These are phyloP conservation scores for Orthosia gothica DNA, from an alignment of 2,888 invertebrate genomes.

Conservation along the genomic window DNA sequence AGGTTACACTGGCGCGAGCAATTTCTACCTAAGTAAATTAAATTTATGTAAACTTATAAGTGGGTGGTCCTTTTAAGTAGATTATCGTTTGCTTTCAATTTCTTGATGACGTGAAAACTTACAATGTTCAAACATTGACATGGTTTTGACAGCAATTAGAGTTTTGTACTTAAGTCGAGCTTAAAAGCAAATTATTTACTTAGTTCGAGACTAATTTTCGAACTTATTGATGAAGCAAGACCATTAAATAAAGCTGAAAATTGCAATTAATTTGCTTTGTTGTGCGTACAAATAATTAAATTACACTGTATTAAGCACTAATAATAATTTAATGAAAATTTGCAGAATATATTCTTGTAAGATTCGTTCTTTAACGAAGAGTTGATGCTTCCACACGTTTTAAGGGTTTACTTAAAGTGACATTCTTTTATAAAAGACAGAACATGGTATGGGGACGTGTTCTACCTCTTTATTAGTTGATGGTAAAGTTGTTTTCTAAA, in stretches of 20 bases:
- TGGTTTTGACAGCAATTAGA: conserved; percentile 26
- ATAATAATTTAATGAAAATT: not conserved
- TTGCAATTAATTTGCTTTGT: conserved; percentile 8
- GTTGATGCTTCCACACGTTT: not conserved
- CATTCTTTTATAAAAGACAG: too few species aligned
- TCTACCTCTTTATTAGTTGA: not conserved
- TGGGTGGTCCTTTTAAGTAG: conserved; percentile 40
- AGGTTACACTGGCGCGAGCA: conserved; percentile 49
- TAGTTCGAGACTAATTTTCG: conserved; percentile 8
- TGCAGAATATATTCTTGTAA: not conserved
- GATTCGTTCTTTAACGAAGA: not conserved
- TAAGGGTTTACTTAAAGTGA: not conserved
- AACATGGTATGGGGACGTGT: too few species aligned
- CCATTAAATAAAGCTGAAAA: not conserved
- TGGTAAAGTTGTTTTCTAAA: not conserved
- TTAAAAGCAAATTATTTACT: conserved; percentile 7
- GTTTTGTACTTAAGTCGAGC: conserved; percentile 20
- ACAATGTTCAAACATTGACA: conserved; percentile 34
- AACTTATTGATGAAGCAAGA: not conserved
- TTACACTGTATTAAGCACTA: not conserved
- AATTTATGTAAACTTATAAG: conserved; percentile 59
- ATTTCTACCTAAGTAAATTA: conserved; percentile 63
- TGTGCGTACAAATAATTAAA: conserved; percentile 7
- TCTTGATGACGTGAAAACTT: conserved; percentile 53
- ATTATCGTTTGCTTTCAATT: conserved; percentile 58